A percentile compares a stretch with the other conserved stretches of the same genome.
These are phyloP conservation scores for Drosophila ezoana DNA, from an alignment of 2,888 invertebrate genomes.

Conservation along the genomic window DNA sequence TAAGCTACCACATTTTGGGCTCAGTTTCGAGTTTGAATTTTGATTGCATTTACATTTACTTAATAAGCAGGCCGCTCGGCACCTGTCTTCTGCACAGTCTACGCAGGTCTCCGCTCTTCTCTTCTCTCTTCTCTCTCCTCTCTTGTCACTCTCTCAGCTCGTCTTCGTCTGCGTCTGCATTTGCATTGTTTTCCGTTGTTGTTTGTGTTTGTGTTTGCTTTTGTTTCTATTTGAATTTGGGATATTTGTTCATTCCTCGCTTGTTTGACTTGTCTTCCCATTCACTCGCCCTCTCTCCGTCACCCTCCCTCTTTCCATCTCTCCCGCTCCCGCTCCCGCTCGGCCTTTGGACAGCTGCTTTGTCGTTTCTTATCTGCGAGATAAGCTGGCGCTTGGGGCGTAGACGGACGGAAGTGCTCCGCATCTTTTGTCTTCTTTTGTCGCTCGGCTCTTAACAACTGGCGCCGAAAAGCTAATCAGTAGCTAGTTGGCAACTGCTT, in stretches of 20 bases:
- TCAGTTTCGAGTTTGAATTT: slow-evolving; percentile 24
- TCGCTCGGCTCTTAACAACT: slow-evolving; percentile 34
- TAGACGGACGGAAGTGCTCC: slow-evolving; percentile 40
- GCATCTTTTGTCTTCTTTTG: slow-evolving; percentile 25
- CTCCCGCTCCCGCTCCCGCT: neutral
- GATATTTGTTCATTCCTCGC: slow-evolving; percentile 62
- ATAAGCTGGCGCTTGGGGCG: slow-evolving; percentile 42
- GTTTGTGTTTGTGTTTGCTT: slow-evolving; percentile 55
- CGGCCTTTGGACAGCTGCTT: slow-evolving; percentile 30
- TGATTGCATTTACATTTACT: slow-evolving; percentile 63
- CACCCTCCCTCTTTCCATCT: slow-evolving; percentile 3
- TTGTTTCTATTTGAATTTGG: slow-evolving; percentile 73
- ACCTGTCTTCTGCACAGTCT: neutral
- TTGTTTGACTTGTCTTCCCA: slow-evolving; percentile 44
- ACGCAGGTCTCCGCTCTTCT: slow-evolving; percentile 8
- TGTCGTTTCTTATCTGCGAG: slow-evolving; percentile 38
- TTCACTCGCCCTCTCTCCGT: slow-evolving; percentile 3
- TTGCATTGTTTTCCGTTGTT: slow-evolving; percentile 34
- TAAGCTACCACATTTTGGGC: slow-evolving; percentile 75
- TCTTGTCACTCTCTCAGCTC: slow-evolving; percentile 9
- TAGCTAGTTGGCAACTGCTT: slow-evolving; percentile 27
- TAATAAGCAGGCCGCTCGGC: slow-evolving; percentile 10
- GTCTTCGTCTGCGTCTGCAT: slow-evolving; percentile 4
- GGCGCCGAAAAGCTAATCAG: slow-evolving; percentile 55
- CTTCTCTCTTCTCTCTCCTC: slow-evolving; percentile 18